phyloP scores from a whole-genome alignment of 2,888 invertebrate genomes.

The Athetis lepigone region DNA sequence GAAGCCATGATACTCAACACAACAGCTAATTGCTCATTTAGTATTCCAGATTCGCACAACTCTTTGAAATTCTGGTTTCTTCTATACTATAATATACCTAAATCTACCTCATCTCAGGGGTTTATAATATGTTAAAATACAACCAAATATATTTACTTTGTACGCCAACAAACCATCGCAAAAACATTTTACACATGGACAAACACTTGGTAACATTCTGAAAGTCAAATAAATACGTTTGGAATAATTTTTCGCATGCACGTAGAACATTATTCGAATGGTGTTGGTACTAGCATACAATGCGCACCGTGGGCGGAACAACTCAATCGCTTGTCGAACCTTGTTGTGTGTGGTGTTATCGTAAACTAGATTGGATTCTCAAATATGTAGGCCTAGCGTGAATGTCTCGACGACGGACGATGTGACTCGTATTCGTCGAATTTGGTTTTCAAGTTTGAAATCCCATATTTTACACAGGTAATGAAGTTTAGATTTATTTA shows the following conservation, averaged over 20 bases:
- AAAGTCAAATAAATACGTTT: constrained; percentile 42
- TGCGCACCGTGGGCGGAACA: constrained; percentile 74
- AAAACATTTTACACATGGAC: constrained; percentile 3
- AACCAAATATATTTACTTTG: too few relatives aligned
- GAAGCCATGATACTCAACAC: too few relatives aligned
- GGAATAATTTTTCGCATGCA: constrained; percentile 58
- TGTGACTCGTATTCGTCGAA: too few relatives aligned
- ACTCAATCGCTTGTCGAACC: constrained; percentile 82
- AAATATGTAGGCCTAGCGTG: constrained; percentile 41
- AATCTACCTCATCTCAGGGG: too few relatives aligned
- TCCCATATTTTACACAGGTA: too few relatives aligned
- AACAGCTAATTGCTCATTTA: too few relatives aligned
- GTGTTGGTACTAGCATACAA: constrained; percentile 64
- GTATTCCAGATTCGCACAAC: too few relatives aligned
- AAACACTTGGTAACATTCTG: constrained; percentile 29
- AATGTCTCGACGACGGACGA: background rate
- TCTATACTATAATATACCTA: too few relatives aligned
- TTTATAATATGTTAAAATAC: too few relatives aligned
- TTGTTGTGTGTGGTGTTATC: constrained; percentile 70
- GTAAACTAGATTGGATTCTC: constrained; percentile 70
- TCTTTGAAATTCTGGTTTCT: too few relatives aligned
- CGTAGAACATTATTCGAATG: constrained; percentile 56
- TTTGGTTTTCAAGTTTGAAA: too few relatives aligned
- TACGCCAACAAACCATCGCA: background rate
- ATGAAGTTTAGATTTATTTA: too few relatives aligned